These are phyloP conservation scores for Diadegma fenestrale DNA, from an alignment of 2,888 invertebrate species.

Conservation along the genomic window DNA sequence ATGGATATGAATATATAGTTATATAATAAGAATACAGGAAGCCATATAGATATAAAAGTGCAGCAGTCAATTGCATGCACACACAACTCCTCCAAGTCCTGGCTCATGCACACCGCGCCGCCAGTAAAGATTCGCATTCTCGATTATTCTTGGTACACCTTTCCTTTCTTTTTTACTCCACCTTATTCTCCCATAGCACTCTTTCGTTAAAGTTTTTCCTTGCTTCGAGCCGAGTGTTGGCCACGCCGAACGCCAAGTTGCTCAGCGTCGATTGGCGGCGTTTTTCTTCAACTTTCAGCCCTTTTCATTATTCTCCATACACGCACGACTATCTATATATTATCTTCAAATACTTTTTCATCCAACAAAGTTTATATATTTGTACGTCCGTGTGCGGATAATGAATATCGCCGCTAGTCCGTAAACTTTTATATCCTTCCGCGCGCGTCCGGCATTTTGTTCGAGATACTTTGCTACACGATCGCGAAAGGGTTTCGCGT, in stretches of 20 bases:
- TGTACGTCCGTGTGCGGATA: slow-evolving; percentile 6
- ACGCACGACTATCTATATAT: neutral
- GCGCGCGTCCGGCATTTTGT: slow-evolving; percentile 11
- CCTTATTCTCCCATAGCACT: slow-evolving; percentile 2
- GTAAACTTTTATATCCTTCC: slow-evolving; percentile 46
- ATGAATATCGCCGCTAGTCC: slow-evolving; percentile 8
- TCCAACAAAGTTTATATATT: neutral
- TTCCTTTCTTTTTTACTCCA: slow-evolving; percentile 25
- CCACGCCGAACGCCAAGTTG: slow-evolving; percentile 26
- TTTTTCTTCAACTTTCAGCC: slow-evolving; percentile 1
- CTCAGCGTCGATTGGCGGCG: slow-evolving; percentile 15
- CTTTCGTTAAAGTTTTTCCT: slow-evolving; percentile 47
- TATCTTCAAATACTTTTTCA: neutral
- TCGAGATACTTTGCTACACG: slow-evolving; percentile 26
- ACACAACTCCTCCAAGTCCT: slow-evolving; percentile 39
- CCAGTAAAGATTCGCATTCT: slow-evolving; percentile 69
- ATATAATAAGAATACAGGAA: slow-evolving; percentile 19
- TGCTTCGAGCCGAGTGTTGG: slow-evolving; percentile 21
- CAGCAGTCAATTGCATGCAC: slow-evolving; percentile 50
- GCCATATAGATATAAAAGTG: slow-evolving; percentile 35
- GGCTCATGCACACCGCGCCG: slow-evolving; percentile 43
- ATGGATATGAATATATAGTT: slow-evolving; percentile 3
- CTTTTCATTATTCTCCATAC: slow-evolving; percentile 21
- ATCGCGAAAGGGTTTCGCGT: slow-evolving; percentile 37
- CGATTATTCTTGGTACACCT: slow-evolving; percentile 60